Conservation (phyloP, 2,113 vertebrate species). For the Calyptommatus sinebrachiatus region DNA sequence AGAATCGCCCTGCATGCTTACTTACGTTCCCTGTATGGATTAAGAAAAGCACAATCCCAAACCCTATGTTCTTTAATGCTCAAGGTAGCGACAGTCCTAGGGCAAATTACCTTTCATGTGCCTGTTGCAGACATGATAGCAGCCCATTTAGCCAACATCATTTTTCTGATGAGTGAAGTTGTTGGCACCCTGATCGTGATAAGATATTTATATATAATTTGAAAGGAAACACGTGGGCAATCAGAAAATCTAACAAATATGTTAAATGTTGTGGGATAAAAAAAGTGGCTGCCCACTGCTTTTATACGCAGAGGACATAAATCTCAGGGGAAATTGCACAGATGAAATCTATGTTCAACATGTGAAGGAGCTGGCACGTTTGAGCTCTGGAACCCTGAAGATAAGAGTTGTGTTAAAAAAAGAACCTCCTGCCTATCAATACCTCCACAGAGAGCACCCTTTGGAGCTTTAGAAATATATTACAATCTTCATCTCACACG, state of each 20-base stretch:
- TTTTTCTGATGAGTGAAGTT: constrained; percentile 55
- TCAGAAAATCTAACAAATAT: constrained; percentile 61
- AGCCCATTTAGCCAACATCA: constrained; percentile 14
- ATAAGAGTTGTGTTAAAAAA: constrained; percentile 62
- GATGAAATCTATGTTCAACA: constrained; percentile 61
- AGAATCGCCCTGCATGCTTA: neutral
- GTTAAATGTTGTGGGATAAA: constrained; percentile 59
- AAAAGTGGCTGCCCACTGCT: constrained; percentile 50
- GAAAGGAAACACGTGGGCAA: constrained; percentile 45
- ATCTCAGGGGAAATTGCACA: constrained; percentile 68
- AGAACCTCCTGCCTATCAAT: constrained; percentile 56
- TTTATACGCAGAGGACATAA: constrained; percentile 58
- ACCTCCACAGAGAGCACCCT: constrained; percentile 62
- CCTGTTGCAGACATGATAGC: constrained; percentile 29
- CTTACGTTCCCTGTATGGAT: neutral
- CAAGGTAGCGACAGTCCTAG: constrained; percentile 9
- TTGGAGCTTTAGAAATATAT: constrained; percentile 61
- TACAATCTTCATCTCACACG: constrained; percentile 28
- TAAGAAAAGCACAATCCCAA: neutral
- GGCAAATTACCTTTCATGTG: constrained; percentile 11
- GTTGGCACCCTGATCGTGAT: constrained; percentile 50
- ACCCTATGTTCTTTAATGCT: constrained; percentile 12
- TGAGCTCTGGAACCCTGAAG: constrained; percentile 68
- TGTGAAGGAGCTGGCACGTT: constrained; percentile 60
- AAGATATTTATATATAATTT: constrained; percentile 47